These are phyloP conservation scores for Cyclophora punctaria DNA, from an alignment of 2,888 invertebrate species.

Conservation along the genomic window DNA sequence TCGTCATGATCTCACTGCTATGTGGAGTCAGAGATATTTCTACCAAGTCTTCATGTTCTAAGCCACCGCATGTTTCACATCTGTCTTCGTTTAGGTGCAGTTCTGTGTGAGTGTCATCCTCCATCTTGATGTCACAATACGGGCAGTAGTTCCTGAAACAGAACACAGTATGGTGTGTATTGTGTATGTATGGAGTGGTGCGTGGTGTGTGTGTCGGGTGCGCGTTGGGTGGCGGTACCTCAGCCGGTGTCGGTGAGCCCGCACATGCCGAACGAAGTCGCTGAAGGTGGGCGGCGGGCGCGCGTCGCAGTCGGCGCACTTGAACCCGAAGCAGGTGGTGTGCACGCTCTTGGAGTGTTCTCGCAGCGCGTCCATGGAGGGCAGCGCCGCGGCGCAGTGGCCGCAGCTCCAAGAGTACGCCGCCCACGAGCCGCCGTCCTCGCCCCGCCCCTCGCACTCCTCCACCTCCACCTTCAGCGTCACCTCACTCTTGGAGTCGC, in stretches of 20 bases:
- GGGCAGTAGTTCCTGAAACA: slow-evolving; percentile 6
- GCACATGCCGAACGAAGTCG: slow-evolving; percentile 5
- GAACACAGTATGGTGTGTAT: too few relatives aligned
- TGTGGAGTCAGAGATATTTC: background rate
- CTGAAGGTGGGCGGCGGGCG: background rate
- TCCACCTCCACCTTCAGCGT: background rate
- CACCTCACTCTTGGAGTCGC: background rate
- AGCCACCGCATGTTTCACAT: slow-evolving; percentile 3
- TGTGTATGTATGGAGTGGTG: too few relatives aligned
- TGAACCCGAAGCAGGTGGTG: slow-evolving; percentile 1
- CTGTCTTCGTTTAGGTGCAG: background rate
- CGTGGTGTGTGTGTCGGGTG: too few relatives aligned
- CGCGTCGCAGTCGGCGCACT: slow-evolving; percentile 4
- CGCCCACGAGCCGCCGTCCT: slow-evolving; percentile 1
- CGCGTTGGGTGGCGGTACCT: too few relatives aligned
- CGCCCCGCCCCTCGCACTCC: too few relatives aligned
- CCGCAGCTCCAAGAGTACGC: slow-evolving; percentile 5
- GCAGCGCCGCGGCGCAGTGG: background rate
- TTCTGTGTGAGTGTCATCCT: background rate
- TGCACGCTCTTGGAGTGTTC: slow-evolving; percentile 1
- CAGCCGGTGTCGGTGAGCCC: background rate
- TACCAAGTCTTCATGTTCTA: background rate
- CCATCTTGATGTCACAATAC: slow-evolving; percentile 4
- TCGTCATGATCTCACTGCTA: background rate
- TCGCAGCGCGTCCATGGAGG: background rate